Percentiles rank a stretch among this genome's conserved stretches.
These are phyloP conservation scores for Trichoplusia ni DNA, from an alignment of 1,140 invertebrate genomes.

Conservation along the genomic window DNA sequence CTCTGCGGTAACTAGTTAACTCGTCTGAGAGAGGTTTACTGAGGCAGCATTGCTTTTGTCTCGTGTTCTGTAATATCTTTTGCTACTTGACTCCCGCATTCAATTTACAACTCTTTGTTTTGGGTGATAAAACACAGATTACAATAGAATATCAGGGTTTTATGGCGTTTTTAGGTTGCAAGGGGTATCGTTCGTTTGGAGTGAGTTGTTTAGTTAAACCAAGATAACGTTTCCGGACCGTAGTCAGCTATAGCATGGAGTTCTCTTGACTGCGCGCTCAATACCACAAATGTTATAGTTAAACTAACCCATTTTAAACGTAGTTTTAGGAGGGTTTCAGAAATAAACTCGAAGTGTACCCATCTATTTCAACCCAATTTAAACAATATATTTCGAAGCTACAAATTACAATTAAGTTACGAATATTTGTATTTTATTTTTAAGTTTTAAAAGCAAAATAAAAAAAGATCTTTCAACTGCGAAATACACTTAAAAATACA, in stretches of 20 bases:
- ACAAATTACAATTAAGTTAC: too few relatives aligned
- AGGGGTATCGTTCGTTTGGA: constrained; percentile 40
- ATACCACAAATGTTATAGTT: constrained; percentile 37
- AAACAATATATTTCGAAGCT: too few relatives aligned
- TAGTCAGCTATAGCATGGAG: constrained; percentile 46
- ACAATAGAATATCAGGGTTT: neutral
- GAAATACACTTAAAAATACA: constrained; percentile 9
- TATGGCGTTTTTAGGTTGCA: constrained; percentile 13
- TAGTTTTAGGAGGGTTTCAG: neutral
- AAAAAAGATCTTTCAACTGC: neutral
- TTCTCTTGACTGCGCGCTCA: constrained; percentile 43
- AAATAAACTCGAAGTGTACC: neutral
- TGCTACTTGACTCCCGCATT: constrained; percentile 1
- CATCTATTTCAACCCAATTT: neutral
- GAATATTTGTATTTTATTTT: too few relatives aligned
- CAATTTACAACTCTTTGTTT: constrained; percentile 27
- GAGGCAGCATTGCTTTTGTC: constrained; percentile 47
- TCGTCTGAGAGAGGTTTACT: constrained; percentile 53
- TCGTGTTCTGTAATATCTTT: constrained; percentile 15
- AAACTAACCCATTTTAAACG: neutral
- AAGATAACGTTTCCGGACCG: constrained; percentile 63
- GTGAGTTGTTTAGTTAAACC: constrained; percentile 65
- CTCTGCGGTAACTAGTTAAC: constrained; percentile 62
- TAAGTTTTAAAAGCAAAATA: neutral
- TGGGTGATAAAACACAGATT: constrained; percentile 19